Evolutionary conservation across 2,113 vertebrate species (phyloP).

Genomic region (Pituophis catenifer): DNA sequence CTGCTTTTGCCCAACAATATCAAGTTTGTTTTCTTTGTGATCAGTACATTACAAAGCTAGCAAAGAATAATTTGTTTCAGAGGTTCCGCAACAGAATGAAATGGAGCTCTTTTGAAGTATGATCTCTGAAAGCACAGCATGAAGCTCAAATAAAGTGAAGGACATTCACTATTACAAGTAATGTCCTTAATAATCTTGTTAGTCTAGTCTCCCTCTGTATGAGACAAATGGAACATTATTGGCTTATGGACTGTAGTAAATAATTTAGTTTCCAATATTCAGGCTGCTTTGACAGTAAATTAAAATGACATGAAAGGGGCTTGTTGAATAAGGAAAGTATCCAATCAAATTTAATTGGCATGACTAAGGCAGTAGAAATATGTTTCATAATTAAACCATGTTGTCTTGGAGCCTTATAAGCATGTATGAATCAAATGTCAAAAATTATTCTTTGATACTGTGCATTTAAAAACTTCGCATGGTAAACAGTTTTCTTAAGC

Average conservation of each 20-base stretch:
- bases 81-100: slow-evolving; percentile 80
- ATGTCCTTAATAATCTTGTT: slow-evolving; percentile 99
- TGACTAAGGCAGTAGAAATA: slow-evolving; percentile 94
- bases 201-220: slow-evolving; percentile 86
- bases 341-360: slow-evolving; percentile 99
- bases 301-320: slow-evolving; percentile 98
- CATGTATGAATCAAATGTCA: slow-evolving; percentile 91
- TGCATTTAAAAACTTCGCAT: slow-evolving; percentile 81
- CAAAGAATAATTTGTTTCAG: slow-evolving; percentile 81
- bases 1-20: slow-evolving; percentile 65
- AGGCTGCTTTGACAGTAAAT: slow-evolving; percentile 97
- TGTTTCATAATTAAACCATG: slow-evolving; percentile 97
- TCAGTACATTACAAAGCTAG: slow-evolving; percentile 76
- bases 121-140: slow-evolving; percentile 86
- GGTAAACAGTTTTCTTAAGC: slow-evolving; percentile 74
- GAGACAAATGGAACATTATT: slow-evolving; percentile 98
- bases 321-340: slow-evolving; percentile 99
- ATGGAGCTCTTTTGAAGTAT: slow-evolving; percentile 86
- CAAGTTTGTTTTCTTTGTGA: slow-evolving; percentile 69
- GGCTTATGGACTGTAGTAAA: slow-evolving; percentile 96
- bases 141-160: slow-evolving; percentile 90
- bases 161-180: slow-evolving; percentile 94
- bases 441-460: slow-evolving; percentile 85
- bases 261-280: slow-evolving; percentile 97
- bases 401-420: slow-evolving; percentile 90